phyloP scores from a whole-genome alignment of 2,113 vertebrate genomes.

The Colossoma macropomum region DNA sequence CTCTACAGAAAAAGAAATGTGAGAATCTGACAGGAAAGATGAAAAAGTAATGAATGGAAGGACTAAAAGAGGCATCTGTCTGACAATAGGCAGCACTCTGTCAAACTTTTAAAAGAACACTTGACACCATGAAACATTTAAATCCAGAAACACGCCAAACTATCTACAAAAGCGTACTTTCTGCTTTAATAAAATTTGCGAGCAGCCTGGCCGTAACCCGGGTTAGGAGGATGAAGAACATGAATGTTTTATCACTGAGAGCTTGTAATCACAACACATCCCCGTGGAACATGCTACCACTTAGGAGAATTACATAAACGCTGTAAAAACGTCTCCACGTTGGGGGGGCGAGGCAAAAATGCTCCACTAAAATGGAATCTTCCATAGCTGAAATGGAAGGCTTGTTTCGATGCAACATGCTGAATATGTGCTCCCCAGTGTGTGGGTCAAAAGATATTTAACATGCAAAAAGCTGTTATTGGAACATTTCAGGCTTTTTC shows the following conservation, averaged over 20 bases:
- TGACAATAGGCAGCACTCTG: not conserved
- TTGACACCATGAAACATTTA: conserved; percentile 55
- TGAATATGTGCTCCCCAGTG: conserved; percentile 18
- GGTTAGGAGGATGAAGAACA: conserved; percentile 28
- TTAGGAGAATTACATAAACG: conserved; percentile 61
- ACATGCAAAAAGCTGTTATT: conserved; percentile 42
- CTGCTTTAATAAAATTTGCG: conserved; percentile 56
- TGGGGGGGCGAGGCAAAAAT: conserved; percentile 22
- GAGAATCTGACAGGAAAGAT: conserved; percentile 13
- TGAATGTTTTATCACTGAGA: conserved; percentile 55
- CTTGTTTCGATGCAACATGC: conserved; percentile 21
- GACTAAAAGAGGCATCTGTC: not conserved
- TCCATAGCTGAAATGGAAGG: conserved; percentile 27
- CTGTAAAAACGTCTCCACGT: conserved; percentile 53
- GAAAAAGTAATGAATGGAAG: not conserved
- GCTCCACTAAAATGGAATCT: conserved; percentile 37
- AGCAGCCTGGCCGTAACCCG: conserved; percentile 35
- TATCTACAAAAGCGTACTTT: conserved; percentile 47
- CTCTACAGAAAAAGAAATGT: not conserved
- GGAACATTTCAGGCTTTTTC: not conserved
- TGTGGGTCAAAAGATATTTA: conserved; percentile 48
- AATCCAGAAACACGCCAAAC: not conserved
- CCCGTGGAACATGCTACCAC: conserved; percentile 46
- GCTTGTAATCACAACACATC: conserved; percentile 55
- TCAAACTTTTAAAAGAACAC: conserved; percentile 45